Conservation (phyloP, 1,140 invertebrate species). For the Drosophila mayri region DNA sequence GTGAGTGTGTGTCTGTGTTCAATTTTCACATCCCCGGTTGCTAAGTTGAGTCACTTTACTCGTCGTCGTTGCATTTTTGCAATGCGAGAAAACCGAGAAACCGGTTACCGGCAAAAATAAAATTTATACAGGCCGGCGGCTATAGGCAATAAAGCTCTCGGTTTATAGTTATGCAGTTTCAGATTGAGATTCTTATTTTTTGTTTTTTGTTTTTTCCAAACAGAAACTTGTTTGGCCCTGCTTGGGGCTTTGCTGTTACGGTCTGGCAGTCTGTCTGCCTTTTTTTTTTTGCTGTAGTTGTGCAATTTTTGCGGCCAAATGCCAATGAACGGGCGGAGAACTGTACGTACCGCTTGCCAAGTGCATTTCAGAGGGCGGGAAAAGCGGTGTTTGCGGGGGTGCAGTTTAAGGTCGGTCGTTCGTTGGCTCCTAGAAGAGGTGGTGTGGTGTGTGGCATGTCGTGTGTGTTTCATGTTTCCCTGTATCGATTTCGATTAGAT, state of each 20-base stretch:
- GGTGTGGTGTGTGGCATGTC: not conserved
- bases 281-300: conserved; percentile 17
- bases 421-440: conserved; percentile 43
- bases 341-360: conserved; percentile 60
- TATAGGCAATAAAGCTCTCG: conserved; percentile 26
- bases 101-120: conserved; percentile 76
- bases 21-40: conserved; percentile 25
- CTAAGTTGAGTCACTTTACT: conserved; percentile 46
- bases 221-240: conserved; percentile 62
- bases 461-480: not conserved
- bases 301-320: conserved; percentile 58
- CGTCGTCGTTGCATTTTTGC: conserved; percentile 55
- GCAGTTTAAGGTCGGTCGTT: conserved; percentile 62
- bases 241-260: conserved; percentile 21
- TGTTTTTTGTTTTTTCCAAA: conserved; percentile 21
- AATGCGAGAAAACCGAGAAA: conserved; percentile 68
- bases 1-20: conserved; percentile 8
- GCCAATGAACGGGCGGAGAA: conserved; percentile 54
- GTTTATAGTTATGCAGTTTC: conserved; percentile 59
- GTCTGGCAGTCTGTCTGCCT: conserved; percentile 33
- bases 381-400: conserved; percentile 21
- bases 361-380: conserved; percentile 6
- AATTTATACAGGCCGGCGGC: conserved; percentile 19
- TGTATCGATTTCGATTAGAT: conserved; percentile 53
- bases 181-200: conserved; percentile 26